Percentiles rank a stretch among this genome's conserved stretches.
phyloP scores from a whole-genome alignment of 2,888 invertebrate species.

The Amblyteles armatorius region DNA sequence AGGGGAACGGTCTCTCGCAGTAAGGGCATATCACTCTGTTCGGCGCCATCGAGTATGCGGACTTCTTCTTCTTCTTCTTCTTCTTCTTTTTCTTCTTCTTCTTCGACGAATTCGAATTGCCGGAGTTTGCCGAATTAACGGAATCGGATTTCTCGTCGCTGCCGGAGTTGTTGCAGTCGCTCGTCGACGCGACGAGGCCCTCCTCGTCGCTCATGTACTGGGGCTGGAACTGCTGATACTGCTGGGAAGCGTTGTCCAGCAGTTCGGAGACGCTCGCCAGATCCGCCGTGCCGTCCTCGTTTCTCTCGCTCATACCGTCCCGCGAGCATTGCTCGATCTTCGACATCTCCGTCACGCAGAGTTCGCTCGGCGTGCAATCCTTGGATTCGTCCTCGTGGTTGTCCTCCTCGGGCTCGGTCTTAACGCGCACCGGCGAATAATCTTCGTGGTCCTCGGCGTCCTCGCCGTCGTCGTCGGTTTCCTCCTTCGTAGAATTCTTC shows the following conservation, averaged over 20 bases:
- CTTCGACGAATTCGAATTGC: conserved; percentile 81
- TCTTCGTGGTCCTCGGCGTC: conserved; percentile 76
- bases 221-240: conserved; percentile 83
- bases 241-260: conserved; percentile 90
- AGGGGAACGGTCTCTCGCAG: conserved; percentile 97
- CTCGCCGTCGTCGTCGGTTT: conserved; percentile 74
- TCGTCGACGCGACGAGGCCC: conserved; percentile 92
- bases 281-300: conserved; percentile 85
- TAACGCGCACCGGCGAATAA: conserved; percentile 10
- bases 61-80: conserved; percentile 91
- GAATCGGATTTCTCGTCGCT: conserved; percentile 93
- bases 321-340: conserved; percentile 52
- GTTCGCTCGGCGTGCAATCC: conserved; percentile 85
- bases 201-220: conserved; percentile 88
- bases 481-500: conserved; percentile 64
- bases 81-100: conserved; percentile 78
- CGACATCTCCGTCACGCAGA: conserved; percentile 23
- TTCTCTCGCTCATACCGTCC: conserved; percentile 60
- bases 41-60: conserved; percentile 97
- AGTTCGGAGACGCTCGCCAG: conserved; percentile 92
- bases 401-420: conserved; percentile 74
- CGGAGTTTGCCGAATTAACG: conserved; percentile 86
- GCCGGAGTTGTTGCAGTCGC: conserved; percentile 93
- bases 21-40: conserved; percentile 97
- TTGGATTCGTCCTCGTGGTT: conserved; percentile 85